Evolutionary conservation across 1,140 invertebrate genomes (phyloP), one percentile per base, ranked within the genome.

Genomic region (Tetramorium parvispinum): DNA sequence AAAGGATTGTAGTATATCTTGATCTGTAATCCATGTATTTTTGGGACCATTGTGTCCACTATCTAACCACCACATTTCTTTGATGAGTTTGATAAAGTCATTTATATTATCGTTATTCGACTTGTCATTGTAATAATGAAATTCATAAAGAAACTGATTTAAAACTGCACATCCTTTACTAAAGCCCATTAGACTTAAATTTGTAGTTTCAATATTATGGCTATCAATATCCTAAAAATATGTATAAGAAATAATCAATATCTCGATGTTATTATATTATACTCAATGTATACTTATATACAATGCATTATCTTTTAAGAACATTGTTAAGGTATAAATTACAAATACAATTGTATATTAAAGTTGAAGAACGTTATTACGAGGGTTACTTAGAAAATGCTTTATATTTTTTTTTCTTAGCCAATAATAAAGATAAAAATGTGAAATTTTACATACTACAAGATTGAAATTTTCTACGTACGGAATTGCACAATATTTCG

Each of bases 141-240:
- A 97, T 94, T 98, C 98, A 92, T 98, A 97, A 49, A 98, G 96
- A 88, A 98, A 96, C 93, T 98, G 98, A 96, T 98, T 99, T 78
- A 99, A 96, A 76, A 98, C 98, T 61, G 98, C 97, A 95, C 98
- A 98, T 57, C 98, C 98, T 96, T 99, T 99, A 94, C 98, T 98
- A 94, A 99, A 99, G 1, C 98, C 98, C 87, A 98, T 96, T 78
- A 98, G 93, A 66, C 95, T 96, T 81, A 98, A 93, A 75, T 95
- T 93, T 32, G 91, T 91, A 68, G 95, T 92, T 78, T 96, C 95
- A 40, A 96, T 92, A 57, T 94, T 92, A 61, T 95, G 79, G 68
- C 16, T 7, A 32, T 8, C n/a, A 46, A 53, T 16, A 61, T 83
- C 71, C 89, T 91, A 61, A 61, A 59, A 32, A 51, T 43, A 40